phyloP scores from a whole-genome alignment of 2,888 invertebrate genomes.

The Psylliodes chrysocephalus region DNA sequence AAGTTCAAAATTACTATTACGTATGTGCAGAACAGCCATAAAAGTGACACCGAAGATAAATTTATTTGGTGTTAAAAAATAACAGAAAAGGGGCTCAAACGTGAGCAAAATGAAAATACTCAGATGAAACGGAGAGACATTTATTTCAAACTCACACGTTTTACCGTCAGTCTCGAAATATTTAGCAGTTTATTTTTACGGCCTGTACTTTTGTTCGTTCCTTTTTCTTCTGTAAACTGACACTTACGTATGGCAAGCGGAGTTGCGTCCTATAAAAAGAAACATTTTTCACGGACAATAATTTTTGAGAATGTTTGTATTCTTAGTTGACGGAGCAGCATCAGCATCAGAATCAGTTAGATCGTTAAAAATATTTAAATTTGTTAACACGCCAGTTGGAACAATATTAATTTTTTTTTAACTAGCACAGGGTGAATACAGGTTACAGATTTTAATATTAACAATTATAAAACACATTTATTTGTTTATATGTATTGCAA shows the following conservation, averaged over 20 bases:
- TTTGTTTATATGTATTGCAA: too few relatives aligned
- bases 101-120: slow-evolving; percentile 20
- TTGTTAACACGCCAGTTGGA: too few relatives aligned
- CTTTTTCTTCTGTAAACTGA: slow-evolving; percentile 17
- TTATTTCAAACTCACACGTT: slow-evolving; percentile 13
- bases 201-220: slow-evolving; percentile 2
- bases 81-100: slow-evolving; percentile 15
- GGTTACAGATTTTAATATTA: too few relatives aligned
- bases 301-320: neutral
- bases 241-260: slow-evolving; percentile 2
- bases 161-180: slow-evolving; percentile 14
- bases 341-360: too few relatives aligned
- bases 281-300: neutral
- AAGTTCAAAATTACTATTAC: slow-evolving; percentile 4
- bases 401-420: too few relatives aligned
- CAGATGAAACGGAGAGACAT: slow-evolving; percentile 16
- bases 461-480: too few relatives aligned
- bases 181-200: slow-evolving; percentile 20
- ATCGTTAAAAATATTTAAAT: too few relatives aligned
- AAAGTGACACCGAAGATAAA: slow-evolving; percentile 12
- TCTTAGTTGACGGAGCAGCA: neutral
- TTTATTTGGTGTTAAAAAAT: slow-evolving; percentile 17
- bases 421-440: too few relatives aligned
- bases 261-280: neutral
- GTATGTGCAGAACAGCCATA: slow-evolving; percentile 25